Evolutionary conservation across 2,888 invertebrate genomes (phyloP).

Genomic region (Sarcophaga subvicina): DNA sequence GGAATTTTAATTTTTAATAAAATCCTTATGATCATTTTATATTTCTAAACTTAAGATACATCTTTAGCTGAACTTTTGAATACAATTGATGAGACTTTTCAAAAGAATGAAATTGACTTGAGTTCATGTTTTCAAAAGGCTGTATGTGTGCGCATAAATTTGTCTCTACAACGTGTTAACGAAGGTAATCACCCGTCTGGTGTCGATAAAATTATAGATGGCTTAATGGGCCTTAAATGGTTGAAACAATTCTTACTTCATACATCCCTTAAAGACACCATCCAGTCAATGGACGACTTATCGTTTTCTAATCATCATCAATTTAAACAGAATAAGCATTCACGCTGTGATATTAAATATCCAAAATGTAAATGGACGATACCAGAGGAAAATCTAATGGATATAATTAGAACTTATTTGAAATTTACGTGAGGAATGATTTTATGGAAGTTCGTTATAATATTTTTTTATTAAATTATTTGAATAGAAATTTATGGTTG

Average conservation of each 20-base stretch:
- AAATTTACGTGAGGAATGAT: constrained; percentile 71
- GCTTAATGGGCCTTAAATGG: constrained; percentile 82
- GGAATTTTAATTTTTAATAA: background rate
- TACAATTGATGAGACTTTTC: constrained; percentile 83
- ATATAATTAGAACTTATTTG: constrained; percentile 73
- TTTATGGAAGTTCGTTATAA: no score
- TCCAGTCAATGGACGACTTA: constrained; percentile 82
- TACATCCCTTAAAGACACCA: constrained; percentile 83
- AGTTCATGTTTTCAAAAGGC: constrained; percentile 85
- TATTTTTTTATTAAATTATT: no score
- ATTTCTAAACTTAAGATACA: constrained; percentile 72
- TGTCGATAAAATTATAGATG: constrained; percentile 83
- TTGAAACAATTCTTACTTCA: constrained; percentile 81
- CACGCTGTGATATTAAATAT: constrained; percentile 81
- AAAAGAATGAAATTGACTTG: constrained; percentile 84
- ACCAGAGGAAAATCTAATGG: constrained; percentile 74
- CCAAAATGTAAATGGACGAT: constrained; percentile 81
- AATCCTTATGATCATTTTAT: background rate
- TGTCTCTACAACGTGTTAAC: constrained; percentile 74
- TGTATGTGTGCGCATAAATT: constrained; percentile 83
- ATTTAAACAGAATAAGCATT: no score
- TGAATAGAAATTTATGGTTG: no score
- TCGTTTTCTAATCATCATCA: constrained; percentile 38
- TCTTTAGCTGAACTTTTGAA: constrained; percentile 77
- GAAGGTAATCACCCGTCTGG: constrained; percentile 80